A percentile compares a stretch with the other conserved stretches of the same genome.
Evolutionary conservation across 2,888 invertebrate species (phyloP).

Genomic region (Lepidocyrtoides sp.): DNA sequence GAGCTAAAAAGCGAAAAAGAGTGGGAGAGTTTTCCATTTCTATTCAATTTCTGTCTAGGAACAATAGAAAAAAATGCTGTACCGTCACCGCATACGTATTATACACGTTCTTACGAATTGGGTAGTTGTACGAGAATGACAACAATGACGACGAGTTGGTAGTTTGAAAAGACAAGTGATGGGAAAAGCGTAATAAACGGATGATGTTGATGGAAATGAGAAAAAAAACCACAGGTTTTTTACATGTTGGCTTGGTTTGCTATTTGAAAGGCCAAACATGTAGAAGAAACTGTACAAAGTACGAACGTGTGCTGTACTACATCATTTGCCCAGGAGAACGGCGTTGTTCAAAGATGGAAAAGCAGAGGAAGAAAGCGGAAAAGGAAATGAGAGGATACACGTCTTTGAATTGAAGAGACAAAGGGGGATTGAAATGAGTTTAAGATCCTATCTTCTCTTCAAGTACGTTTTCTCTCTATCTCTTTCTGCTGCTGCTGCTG

Average conservation of each 20-base stretch:
- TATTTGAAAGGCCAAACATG: background rate
- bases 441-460: constrained; percentile 24
- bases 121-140: background rate
- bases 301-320: too few relatives aligned
- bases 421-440: constrained; percentile 50
- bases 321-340: constrained; percentile 49
- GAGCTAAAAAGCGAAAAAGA: too few relatives aligned
- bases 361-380: constrained; percentile 30
- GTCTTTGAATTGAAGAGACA: constrained; percentile 35
- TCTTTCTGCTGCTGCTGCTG: background rate
- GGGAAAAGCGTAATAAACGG: constrained; percentile 44
- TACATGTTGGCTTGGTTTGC: background rate
- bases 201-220: constrained; percentile 31
- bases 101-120: too few relatives aligned
- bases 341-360: background rate
- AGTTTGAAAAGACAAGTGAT: constrained; percentile 35
- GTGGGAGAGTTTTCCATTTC: background rate
- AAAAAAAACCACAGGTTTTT: constrained; percentile 43
- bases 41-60: background rate
- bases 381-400: background rate
- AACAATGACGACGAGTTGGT: constrained; percentile 8
- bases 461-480: background rate
- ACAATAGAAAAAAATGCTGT: constrained; percentile 2
- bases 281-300: constrained; percentile 1
- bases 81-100: background rate